Conservation (phyloP, 2,888 invertebrate genomes). For the Sthenelais limicola region DNA sequence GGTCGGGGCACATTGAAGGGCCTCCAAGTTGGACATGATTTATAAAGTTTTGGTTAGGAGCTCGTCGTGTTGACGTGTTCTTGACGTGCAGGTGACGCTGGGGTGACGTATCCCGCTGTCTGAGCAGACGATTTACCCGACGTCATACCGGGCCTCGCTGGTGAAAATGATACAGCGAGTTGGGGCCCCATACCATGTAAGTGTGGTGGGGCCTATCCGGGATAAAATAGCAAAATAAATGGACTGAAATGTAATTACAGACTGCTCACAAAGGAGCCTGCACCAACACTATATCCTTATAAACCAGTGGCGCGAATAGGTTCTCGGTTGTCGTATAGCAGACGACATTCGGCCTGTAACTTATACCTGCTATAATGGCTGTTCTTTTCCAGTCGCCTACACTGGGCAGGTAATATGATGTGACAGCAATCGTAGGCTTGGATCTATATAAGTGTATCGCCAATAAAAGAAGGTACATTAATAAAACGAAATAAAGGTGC, state of each 20-base stretch:
- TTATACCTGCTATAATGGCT: background rate
- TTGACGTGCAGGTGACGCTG: constrained; percentile 25
- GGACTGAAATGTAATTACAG: constrained; percentile 23
- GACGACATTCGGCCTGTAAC: background rate
- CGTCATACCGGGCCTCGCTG: background rate
- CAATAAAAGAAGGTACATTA: no score
- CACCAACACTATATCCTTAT: background rate
- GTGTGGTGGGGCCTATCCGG: background rate
- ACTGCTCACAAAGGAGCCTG: background rate
- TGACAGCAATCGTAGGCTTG: no score
- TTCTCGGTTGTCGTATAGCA: no score
- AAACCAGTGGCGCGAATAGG: constrained; percentile 4
- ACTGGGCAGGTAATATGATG: background rate
- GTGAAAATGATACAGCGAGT: constrained; percentile 2
- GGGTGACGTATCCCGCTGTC: constrained; percentile 26
- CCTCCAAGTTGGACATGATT: no score
- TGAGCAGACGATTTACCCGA: background rate
- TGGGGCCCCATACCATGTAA: constrained; percentile 1
- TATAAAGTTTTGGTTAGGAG: no score
- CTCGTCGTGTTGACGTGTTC: no score
- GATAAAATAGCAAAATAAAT: constrained; percentile 26
- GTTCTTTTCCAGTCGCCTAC: background rate
- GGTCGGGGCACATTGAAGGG: no score
- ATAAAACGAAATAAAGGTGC: no score
- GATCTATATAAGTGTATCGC: no score